Percentiles rank a stretch among this genome's conserved stretches.
These are phyloP conservation scores for Hesperia comma DNA, from an alignment of 2,888 invertebrate genomes.

Conservation along the genomic window DNA sequence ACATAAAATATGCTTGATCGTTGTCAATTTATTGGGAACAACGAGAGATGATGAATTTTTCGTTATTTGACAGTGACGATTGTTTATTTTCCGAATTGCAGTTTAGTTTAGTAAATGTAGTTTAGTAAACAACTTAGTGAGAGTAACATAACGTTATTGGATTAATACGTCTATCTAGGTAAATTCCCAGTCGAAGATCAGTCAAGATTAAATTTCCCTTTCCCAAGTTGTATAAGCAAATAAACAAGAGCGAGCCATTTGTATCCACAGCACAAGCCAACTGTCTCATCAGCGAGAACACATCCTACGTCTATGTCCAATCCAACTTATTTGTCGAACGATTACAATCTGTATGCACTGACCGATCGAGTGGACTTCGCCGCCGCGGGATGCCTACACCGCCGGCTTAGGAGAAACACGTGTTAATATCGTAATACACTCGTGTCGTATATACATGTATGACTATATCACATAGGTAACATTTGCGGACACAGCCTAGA, in stretches of 20 bases:
- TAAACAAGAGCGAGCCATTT: background rate
- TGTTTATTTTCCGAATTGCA: no score
- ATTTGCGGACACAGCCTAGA: background rate
- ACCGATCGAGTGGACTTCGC: constrained; percentile 48
- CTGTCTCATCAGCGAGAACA: constrained; percentile 13
- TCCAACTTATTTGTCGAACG: constrained; percentile 14
- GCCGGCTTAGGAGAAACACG: constrained; percentile 62
- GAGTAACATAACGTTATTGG: no score
- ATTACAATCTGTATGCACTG: constrained; percentile 49
- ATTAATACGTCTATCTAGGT: no score
- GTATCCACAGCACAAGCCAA: constrained; percentile 21
- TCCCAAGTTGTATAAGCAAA: background rate
- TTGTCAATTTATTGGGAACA: no score
- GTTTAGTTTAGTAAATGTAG: no score
- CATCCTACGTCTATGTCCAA: constrained; percentile 27
- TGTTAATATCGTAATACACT: constrained; percentile 45
- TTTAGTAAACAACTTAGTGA: no score
- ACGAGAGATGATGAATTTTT: no score
- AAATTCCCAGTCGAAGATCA: no score
- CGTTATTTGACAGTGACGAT: no score
- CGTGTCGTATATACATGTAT: background rate
- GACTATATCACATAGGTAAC: background rate
- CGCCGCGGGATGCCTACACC: constrained; percentile 50
- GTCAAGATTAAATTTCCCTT: no score
- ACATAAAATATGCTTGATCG: no score